Percentiles rank a stretch among this genome's conserved stretches.
phyloP scores from a whole-genome alignment of 2,113 vertebrate species.

The Sebastes fasciatus region DNA sequence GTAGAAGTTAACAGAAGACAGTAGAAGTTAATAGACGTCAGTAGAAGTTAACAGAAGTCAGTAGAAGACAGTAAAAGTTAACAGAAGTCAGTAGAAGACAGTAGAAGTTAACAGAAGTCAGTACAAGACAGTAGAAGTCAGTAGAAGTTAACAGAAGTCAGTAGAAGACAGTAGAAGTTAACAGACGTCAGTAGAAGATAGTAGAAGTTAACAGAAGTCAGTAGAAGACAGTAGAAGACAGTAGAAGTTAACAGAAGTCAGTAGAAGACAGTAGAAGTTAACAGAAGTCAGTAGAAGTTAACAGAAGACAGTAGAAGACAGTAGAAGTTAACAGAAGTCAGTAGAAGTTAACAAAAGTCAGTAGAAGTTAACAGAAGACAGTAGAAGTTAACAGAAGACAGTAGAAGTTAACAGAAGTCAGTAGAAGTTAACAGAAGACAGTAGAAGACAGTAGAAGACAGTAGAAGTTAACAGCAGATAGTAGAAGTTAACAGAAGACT shows the following conservation, averaged over 20 bases:
- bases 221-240: background rate
- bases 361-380: background rate
- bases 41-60: background rate
- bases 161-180: background rate
- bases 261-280: background rate
- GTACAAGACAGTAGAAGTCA: background rate
- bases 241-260: background rate
- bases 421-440: background rate
- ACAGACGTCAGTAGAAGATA: background rate
- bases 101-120: too few relatives aligned
- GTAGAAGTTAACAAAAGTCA: background rate
- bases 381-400: too few relatives aligned
- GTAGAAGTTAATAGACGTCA: background rate
- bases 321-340: background rate
- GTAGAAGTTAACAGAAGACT: background rate
- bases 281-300: too few relatives aligned
- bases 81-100: too few relatives aligned
- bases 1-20: background rate
- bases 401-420: background rate
- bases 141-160: background rate
- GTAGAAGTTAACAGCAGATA: background rate
- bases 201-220: background rate
- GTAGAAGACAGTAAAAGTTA: background rate
- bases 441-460: background rate
- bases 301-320: background rate